A percentile compares a stretch with the other conserved stretches of the same genome.
Evolutionary conservation across 2,797 vertebrate species (phyloP).

Genomic region (Columba guinea): DNA sequence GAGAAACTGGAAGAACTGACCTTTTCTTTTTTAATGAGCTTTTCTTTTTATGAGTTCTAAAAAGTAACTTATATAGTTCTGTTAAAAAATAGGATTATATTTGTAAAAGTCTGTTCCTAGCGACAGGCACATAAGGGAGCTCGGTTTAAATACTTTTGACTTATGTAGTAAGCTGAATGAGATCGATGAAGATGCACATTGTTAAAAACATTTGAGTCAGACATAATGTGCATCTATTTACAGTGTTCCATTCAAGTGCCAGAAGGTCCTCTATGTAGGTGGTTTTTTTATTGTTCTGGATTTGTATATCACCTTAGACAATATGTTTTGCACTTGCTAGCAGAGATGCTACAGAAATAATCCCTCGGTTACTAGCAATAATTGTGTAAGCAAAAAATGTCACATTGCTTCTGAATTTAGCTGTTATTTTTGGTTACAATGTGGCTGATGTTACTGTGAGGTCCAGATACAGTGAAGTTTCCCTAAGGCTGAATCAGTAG

Average conservation of each 20-base stretch:
- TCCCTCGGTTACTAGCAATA: not conserved
- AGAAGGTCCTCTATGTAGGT: not conserved
- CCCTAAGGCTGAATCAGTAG: not conserved
- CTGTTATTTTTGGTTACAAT: not conserved
- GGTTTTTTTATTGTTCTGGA: not conserved
- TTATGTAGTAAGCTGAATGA: not conserved
- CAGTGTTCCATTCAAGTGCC: not conserved
- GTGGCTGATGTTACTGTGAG: not conserved
- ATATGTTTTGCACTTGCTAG: not conserved
- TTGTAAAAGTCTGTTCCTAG: not conserved
- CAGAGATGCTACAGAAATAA: not conserved
- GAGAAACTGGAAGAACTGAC: not conserved
- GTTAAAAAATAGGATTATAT: not conserved
- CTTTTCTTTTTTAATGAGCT: not conserved
- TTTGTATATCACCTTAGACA: not conserved
- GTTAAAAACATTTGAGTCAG: not conserved
- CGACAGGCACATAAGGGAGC: not conserved
- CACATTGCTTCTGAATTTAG: not conserved
- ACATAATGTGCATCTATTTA: not conserved
- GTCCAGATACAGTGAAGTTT: not conserved
- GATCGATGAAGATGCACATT: not conserved
- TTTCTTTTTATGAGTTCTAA: not conserved
- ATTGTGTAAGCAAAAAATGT: not conserved
- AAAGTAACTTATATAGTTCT: not conserved
- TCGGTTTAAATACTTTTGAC: not conserved